These are phyloP conservation scores for Chlorops oryzae DNA, from an alignment of 1,140 invertebrate species.

Conservation along the genomic window DNA sequence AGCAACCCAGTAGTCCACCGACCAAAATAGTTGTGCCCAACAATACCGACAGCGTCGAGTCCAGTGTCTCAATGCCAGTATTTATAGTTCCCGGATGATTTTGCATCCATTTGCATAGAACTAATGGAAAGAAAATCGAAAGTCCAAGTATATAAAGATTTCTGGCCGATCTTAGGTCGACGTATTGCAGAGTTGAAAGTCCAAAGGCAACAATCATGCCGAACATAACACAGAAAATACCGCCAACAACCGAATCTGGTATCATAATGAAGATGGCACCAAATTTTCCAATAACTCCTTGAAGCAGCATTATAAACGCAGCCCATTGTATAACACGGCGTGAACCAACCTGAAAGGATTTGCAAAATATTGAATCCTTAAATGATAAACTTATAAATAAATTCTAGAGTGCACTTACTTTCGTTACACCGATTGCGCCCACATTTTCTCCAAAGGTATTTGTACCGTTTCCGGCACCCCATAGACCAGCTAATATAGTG, in stretches of 20 bases:
- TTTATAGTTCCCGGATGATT: conserved; percentile 59
- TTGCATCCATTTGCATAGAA: conserved; percentile 71
- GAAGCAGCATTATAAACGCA: conserved; percentile 68
- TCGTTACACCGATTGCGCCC: conserved; percentile 74
- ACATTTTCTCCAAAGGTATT: conserved; percentile 88
- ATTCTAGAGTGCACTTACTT: conserved; percentile 43
- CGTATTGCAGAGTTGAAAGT: conserved; percentile 75
- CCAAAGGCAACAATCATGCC: conserved; percentile 80
- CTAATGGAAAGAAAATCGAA: conserved; percentile 77
- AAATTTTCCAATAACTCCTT: conserved; percentile 75
- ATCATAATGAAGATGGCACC: conserved; percentile 83
- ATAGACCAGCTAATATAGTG: conserved; percentile 72
- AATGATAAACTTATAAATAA: conserved; percentile 5
- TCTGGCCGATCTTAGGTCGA: conserved; percentile 72
- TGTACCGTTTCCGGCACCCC: conserved; percentile 79
- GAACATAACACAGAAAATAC: conserved; percentile 81
- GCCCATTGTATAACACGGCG: conserved; percentile 80
- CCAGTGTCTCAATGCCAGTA: conserved; percentile 62
- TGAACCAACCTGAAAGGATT: conserved; percentile 63
- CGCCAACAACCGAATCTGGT: conserved; percentile 82
- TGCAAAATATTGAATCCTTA: background rate
- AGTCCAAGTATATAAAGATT: conserved; percentile 87
- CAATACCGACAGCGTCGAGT: conserved; percentile 71
- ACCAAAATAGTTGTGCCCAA: conserved; percentile 80
- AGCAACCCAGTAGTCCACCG: conserved; percentile 69